These are phyloP conservation scores for Aphelenchoides besseyi DNA, from an alignment of 1,140 invertebrate genomes.

Conservation along the genomic window DNA sequence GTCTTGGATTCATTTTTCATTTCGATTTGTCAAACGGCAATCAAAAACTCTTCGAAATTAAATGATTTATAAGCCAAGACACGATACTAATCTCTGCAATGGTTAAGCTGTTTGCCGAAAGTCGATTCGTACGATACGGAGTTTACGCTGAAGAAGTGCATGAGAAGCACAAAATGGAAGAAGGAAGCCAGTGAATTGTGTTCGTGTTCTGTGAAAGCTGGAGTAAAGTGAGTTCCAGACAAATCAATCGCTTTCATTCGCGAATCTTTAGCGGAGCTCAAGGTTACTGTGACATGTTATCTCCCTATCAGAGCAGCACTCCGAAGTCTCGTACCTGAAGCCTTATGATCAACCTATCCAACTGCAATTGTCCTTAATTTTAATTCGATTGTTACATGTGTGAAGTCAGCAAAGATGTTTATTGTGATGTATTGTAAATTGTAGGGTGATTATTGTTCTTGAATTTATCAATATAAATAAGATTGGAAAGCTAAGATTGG, in stretches of 20 bases:
- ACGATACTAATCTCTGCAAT: too few species aligned
- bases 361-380: too few species aligned
- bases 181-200: constrained; percentile 7
- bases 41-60: constrained; percentile 1
- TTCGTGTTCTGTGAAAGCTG: constrained; percentile 5
- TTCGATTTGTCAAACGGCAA: not conserved
- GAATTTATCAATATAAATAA: too few species aligned
- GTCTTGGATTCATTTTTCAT: not conserved
- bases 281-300: not conserved
- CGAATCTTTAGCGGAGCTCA: not conserved
- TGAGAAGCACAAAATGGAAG: constrained; percentile 10
- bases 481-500: too few species aligned
- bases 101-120: constrained; percentile 9
- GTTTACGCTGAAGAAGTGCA: constrained; percentile 12
- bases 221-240: not conserved
- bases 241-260: not conserved
- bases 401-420: too few species aligned
- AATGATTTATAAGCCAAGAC: too few species aligned
- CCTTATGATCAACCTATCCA: too few species aligned
- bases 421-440: too few species aligned
- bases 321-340: not conserved
- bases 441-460: too few species aligned
- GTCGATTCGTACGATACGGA: constrained; percentile 10
- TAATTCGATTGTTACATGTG: too few species aligned
- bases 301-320: not conserved